phyloP scores from a whole-genome alignment of 2,113 vertebrate species.

The Spea multiplicata region DNA sequence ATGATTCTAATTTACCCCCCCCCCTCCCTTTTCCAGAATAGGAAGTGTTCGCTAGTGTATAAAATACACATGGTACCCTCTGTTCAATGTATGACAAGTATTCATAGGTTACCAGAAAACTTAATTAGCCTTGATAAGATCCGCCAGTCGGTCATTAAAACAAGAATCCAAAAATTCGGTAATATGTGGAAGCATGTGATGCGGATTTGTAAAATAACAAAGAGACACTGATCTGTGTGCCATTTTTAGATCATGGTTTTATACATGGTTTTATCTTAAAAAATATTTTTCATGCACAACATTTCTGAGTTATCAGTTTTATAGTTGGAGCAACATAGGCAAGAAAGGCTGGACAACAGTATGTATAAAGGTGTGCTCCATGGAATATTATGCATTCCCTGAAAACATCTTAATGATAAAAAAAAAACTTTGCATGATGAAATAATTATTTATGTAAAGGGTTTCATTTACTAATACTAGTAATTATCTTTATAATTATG shows the following conservation, averaged over 20 bases:
- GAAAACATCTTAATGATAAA: too few species aligned
- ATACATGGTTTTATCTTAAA: too few species aligned
- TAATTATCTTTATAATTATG: too few species aligned
- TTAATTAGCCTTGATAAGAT: slow-evolving; percentile 71
- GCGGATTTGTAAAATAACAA: slow-evolving; percentile 10
- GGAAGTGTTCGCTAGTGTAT: slow-evolving; percentile 51
- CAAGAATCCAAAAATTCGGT: slow-evolving; percentile 49
- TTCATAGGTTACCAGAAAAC: slow-evolving; percentile 62
- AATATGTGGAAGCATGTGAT: slow-evolving; percentile 43
- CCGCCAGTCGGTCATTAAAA: slow-evolving; percentile 61
- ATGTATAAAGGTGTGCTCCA: too few species aligned
- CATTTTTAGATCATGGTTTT: neutral
- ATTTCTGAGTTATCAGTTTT: too few species aligned
- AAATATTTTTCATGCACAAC: too few species aligned
- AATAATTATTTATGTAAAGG: too few species aligned
- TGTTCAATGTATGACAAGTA: slow-evolving; percentile 68
- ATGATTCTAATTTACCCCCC: slow-evolving; percentile 48
- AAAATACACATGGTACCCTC: slow-evolving; percentile 64
- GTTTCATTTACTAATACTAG: too few species aligned
- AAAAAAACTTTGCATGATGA: too few species aligned
- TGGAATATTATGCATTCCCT: too few species aligned
- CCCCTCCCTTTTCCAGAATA: slow-evolving; percentile 3
- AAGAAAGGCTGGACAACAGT: too few species aligned
- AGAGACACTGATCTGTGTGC: neutral
- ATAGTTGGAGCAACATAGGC: too few species aligned